phyloP scores from a whole-genome alignment of 2,113 vertebrate genomes.

The Brachyistius frenatus region DNA sequence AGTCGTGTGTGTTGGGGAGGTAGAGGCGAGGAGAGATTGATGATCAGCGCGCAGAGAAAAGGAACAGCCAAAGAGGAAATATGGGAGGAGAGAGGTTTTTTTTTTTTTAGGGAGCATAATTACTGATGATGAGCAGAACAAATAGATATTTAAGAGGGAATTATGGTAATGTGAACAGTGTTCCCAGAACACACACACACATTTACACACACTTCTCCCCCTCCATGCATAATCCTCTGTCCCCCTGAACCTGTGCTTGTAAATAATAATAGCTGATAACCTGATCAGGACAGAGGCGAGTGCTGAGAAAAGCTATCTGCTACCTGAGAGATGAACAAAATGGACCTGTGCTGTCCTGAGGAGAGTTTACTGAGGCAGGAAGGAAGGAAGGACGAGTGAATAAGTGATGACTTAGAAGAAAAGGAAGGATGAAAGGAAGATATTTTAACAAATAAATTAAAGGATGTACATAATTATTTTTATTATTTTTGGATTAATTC shows the following conservation, averaged over 20 bases:
- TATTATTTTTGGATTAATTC: slow-evolving; percentile 11
- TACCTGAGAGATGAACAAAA: slow-evolving; percentile 27
- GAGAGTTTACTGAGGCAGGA: neutral
- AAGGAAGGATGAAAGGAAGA: neutral
- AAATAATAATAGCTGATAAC: slow-evolving; percentile 70
- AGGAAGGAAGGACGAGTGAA: neutral
- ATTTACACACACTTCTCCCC: slow-evolving; percentile 19
- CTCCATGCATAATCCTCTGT: slow-evolving; percentile 42
- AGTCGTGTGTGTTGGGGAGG: slow-evolving; percentile 33
- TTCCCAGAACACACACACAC: slow-evolving; percentile 14
- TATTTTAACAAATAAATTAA: neutral
- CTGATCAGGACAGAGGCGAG: slow-evolving; percentile 24
- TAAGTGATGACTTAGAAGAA: neutral
- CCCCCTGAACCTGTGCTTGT: slow-evolving; percentile 56
- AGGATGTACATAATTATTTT: neutral
- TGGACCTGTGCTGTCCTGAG: neutral
- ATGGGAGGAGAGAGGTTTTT: slow-evolving; percentile 19
- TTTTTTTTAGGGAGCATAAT: slow-evolving; percentile 43
- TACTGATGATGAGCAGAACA: slow-evolving; percentile 45
- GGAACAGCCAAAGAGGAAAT: slow-evolving; percentile 3
- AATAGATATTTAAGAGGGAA: slow-evolving; percentile 50
- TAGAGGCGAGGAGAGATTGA: slow-evolving; percentile 37
- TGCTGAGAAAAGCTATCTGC: slow-evolving; percentile 48
- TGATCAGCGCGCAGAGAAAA: slow-evolving; percentile 20
- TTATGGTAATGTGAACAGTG: slow-evolving; percentile 46